Evolutionary conservation across 1,140 invertebrate species (phyloP).

Genomic region (Drosophila sturtevanti): DNA sequence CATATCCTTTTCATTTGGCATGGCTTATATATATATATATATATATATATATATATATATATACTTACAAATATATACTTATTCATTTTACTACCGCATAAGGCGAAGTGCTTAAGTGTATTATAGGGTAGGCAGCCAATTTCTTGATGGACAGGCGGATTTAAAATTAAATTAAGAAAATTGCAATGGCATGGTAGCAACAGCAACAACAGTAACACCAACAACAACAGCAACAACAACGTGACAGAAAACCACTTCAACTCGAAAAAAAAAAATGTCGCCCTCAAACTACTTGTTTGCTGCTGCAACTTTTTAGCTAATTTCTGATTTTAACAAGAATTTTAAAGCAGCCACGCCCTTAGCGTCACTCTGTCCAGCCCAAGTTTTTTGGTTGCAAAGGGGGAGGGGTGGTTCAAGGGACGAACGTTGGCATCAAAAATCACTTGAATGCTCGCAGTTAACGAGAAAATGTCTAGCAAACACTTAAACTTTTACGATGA

Average conservation of each 20-base stretch:
- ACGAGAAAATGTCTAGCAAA: slow-evolving; percentile 79
- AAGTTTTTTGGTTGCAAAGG: neutral
- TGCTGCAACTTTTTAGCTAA: slow-evolving; percentile 71
- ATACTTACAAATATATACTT: slow-evolving; percentile 34
- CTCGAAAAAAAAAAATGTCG: slow-evolving; percentile 51
- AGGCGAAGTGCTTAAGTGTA: slow-evolving; percentile 47
- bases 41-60: slow-evolving; percentile 30
- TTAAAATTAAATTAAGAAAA: slow-evolving; percentile 72
- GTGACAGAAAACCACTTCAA: neutral
- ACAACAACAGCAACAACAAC: slow-evolving; percentile 35
- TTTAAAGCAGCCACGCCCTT: slow-evolving; percentile 45
- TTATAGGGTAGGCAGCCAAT: slow-evolving; percentile 34
- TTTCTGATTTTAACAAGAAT: slow-evolving; percentile 75
- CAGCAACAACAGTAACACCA: slow-evolving; percentile 13
- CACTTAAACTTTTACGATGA: slow-evolving; percentile 78
- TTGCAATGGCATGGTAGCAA: slow-evolving; percentile 34
- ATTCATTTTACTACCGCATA: slow-evolving; percentile 52
- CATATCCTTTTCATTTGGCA: slow-evolving; percentile 22
- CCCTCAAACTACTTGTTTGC: slow-evolving; percentile 46
- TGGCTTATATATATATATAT: slow-evolving; percentile 42
- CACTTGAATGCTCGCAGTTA: slow-evolving; percentile 67
- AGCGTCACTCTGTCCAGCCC: neutral
- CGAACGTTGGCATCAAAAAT: slow-evolving; percentile 62
- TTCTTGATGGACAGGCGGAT: slow-evolving; percentile 45
- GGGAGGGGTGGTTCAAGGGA: slow-evolving; percentile 23